Conservation (phyloP, 2,888 invertebrate species). For the Orthosia cruda region DNA sequence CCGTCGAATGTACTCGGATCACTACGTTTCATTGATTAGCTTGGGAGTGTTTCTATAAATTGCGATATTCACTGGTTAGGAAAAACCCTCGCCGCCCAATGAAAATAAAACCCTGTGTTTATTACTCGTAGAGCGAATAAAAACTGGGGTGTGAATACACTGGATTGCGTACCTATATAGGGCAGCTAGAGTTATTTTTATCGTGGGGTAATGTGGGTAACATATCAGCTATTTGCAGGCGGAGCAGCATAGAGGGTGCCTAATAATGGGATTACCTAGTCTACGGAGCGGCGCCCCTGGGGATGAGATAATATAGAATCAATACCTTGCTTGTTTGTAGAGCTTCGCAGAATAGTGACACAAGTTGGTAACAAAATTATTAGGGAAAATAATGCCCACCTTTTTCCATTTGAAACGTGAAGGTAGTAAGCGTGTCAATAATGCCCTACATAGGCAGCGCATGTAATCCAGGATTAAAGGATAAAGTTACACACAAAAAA, state of each 20-base stretch:
- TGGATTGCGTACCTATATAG: constrained; percentile 38
- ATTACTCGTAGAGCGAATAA: constrained; percentile 40
- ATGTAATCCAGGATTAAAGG: constrained; percentile 16
- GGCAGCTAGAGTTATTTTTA: constrained; percentile 45
- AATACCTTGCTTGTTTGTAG: constrained; percentile 15
- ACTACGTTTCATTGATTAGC: constrained; percentile 10
- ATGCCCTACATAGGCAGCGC: constrained; percentile 7
- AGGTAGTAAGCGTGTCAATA: background rate
- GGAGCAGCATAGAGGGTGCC: constrained; percentile 3
- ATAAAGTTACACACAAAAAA: constrained; percentile 4
- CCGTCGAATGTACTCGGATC: constrained; percentile 20
- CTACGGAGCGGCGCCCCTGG: constrained; percentile 29
- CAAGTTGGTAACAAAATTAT: background rate
- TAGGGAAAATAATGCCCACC: no score
- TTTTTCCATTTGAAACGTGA: background rate
- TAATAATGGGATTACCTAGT: constrained; percentile 44
- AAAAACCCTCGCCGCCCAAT: no score
- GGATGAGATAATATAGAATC: constrained; percentile 35
- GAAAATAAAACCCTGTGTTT: constrained; percentile 30
- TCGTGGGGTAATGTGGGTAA: background rate
- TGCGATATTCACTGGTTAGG: no score
- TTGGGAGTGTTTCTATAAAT: no score
- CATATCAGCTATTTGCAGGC: constrained; percentile 36
- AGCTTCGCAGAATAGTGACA: constrained; percentile 4
- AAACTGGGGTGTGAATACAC: constrained; percentile 35